A percentile compares a stretch with the other conserved stretches of the same genome.
Evolutionary conservation across 2,888 invertebrate genomes (phyloP).

Genomic region (Euplagia quadripunctaria): DNA sequence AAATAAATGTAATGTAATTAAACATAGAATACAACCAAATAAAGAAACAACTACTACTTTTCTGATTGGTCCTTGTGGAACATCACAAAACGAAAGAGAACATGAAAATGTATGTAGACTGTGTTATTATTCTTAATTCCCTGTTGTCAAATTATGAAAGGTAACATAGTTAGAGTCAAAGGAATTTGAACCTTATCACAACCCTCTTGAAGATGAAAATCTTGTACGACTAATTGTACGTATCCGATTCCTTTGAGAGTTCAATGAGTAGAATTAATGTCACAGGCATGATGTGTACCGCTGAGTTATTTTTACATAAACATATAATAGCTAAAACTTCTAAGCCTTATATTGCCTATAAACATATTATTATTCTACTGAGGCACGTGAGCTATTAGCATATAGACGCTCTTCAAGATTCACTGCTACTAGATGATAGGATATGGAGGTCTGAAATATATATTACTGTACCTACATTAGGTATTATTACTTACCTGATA

Average conservation of each 20-base stretch:
- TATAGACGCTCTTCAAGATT: conserved; percentile 3
- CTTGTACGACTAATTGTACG: conserved; percentile 15
- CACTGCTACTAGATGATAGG: background rate
- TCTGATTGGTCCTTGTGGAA: background rate
- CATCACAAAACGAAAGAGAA: conserved; percentile 18
- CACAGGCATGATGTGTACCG: conserved; percentile 33
- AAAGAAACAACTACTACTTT: conserved; percentile 4
- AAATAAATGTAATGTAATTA: background rate
- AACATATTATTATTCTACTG: background rate
- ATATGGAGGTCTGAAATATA: background rate
- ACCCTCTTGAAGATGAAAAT: background rate
- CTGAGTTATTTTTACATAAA: conserved; percentile 33
- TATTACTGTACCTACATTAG: background rate
- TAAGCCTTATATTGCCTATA: background rate
- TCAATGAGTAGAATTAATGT: conserved; percentile 51
- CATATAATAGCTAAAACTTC: background rate
- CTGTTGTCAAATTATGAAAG: conserved; percentile 18
- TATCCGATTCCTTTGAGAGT: conserved; percentile 39
- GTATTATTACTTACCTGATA: background rate
- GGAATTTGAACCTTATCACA: background rate
- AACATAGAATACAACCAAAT: background rate
- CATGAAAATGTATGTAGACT: conserved; percentile 19
- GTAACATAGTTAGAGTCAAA: background rate
- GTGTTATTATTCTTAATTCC: conserved; percentile 28
- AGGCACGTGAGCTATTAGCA: conserved; percentile 1